phyloP scores from a whole-genome alignment of 2,113 vertebrate species.

The Psilopogon haemacephalus region DNA sequence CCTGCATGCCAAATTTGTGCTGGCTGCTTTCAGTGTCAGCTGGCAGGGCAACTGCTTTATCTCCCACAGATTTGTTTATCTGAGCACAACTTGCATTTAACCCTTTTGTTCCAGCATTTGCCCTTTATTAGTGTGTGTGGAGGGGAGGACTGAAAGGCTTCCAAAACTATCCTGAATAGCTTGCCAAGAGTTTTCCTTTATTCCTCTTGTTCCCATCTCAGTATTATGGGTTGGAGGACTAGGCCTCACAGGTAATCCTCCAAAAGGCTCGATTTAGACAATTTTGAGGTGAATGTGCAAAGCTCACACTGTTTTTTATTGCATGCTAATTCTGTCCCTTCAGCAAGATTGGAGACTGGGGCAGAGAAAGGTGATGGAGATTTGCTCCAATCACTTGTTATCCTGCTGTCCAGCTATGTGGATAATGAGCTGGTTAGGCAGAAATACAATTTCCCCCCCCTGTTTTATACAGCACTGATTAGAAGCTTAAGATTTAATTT shows the following conservation, averaged over 20 bases:
- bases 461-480: background rate
- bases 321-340: background rate
- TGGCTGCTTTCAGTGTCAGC: slow-evolving; percentile 1
- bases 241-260: background rate
- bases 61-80: slow-evolving; percentile 40
- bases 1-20: background rate
- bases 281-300: rapidly evolving
- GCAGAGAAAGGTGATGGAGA: background rate
- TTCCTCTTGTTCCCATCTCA: background rate
- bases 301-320: background rate
- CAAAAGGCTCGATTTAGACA: background rate
- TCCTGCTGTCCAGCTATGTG: background rate
- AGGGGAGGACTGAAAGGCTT: background rate
- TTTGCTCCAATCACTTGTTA: background rate
- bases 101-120: slow-evolving; percentile 27
- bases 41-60: slow-evolving; percentile 33
- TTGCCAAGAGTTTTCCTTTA: background rate
- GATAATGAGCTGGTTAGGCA: background rate
- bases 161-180: background rate
- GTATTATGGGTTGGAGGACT: background rate
- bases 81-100: slow-evolving; percentile 17
- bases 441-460: background rate
- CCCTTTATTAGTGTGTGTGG: background rate
- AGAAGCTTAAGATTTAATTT: background rate
- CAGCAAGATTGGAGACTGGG: background rate